Conservation (phyloP, 2,888 invertebrate genomes). For the Autographa gamma region DNA sequence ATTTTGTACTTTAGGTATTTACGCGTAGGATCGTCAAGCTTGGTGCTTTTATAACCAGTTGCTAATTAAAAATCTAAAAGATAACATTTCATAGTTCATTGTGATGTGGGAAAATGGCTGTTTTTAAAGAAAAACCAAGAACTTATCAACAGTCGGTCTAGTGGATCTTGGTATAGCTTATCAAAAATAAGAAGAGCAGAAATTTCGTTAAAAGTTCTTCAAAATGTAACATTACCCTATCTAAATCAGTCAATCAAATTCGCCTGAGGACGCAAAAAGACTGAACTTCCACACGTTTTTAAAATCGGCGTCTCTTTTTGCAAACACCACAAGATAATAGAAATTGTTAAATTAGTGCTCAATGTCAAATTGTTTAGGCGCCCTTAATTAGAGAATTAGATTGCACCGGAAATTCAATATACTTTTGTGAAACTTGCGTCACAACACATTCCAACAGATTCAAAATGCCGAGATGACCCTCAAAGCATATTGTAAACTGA, state of each 20-base stretch:
- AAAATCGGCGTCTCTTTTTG: neutral
- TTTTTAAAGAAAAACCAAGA: neutral
- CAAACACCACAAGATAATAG: neutral
- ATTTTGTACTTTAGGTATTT: neutral
- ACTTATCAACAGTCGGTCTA: neutral
- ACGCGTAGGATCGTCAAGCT: neutral
- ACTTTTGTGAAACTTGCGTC: neutral
- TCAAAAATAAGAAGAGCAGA: too few species aligned
- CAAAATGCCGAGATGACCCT: neutral
- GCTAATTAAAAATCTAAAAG: neutral
- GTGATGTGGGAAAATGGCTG: neutral
- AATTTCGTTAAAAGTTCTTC: too few species aligned
- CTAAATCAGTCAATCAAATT: too few species aligned
- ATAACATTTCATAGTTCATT: neutral
- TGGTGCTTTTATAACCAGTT: neutral
- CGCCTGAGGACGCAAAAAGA: too few species aligned
- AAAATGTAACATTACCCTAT: too few species aligned
- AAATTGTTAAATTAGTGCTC: neutral
- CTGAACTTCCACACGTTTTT: neutral
- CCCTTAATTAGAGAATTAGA: slow-evolving; percentile 4
- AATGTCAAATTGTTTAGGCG: slow-evolving; percentile 3
- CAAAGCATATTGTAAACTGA: neutral
- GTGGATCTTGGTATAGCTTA: neutral
- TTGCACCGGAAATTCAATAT: slow-evolving; percentile 1
- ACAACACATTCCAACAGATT: neutral